Percentiles rank a stretch among this genome's conserved stretches.
phyloP scores from a whole-genome alignment of 1,140 invertebrate genomes.

The Whitmania pigra region DNA sequence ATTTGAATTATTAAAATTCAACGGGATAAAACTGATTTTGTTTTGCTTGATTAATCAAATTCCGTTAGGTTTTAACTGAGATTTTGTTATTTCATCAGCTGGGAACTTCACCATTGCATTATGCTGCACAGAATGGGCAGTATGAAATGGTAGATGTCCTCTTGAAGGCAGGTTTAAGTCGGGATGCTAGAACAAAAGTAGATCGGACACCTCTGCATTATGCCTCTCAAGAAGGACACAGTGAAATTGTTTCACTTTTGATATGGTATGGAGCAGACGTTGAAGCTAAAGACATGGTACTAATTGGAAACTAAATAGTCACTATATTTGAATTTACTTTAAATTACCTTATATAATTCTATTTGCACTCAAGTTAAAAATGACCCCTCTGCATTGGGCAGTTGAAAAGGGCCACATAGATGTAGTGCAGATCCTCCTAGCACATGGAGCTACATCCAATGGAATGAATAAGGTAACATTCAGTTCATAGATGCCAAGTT shows the following conservation, averaged over 20 bases:
- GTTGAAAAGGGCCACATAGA: slow-evolving; percentile 65
- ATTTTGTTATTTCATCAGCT: slow-evolving; percentile 46
- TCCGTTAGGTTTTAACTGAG: background rate
- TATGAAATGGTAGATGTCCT: slow-evolving; percentile 66
- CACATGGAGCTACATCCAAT: slow-evolving; percentile 56
- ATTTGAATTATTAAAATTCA: background rate
- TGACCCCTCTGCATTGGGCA: slow-evolving; percentile 90
- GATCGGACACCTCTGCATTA: slow-evolving; percentile 77
- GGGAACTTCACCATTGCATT: slow-evolving; percentile 74
- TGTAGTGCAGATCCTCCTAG: slow-evolving; percentile 57
- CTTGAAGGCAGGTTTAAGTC: slow-evolving; percentile 66
- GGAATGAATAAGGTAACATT: slow-evolving; percentile 52
- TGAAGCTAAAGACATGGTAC: slow-evolving; percentile 70
- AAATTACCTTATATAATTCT: slow-evolving; percentile 3
- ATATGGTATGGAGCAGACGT: slow-evolving; percentile 64
- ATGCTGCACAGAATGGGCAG: slow-evolving; percentile 70
- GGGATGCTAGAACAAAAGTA: slow-evolving; percentile 79
- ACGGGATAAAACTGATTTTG: background rate
- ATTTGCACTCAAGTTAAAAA: slow-evolving; percentile 53
- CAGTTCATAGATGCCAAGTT: background rate
- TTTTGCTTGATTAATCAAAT: slow-evolving; percentile 12
- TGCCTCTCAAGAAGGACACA: slow-evolving; percentile 71
- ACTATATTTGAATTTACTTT: background rate
- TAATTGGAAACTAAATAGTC: slow-evolving; percentile 7
- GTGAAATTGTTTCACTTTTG: slow-evolving; percentile 60